phyloP scores from a whole-genome alignment of 2,888 invertebrate genomes.

The Drosophila meridionalis region DNA sequence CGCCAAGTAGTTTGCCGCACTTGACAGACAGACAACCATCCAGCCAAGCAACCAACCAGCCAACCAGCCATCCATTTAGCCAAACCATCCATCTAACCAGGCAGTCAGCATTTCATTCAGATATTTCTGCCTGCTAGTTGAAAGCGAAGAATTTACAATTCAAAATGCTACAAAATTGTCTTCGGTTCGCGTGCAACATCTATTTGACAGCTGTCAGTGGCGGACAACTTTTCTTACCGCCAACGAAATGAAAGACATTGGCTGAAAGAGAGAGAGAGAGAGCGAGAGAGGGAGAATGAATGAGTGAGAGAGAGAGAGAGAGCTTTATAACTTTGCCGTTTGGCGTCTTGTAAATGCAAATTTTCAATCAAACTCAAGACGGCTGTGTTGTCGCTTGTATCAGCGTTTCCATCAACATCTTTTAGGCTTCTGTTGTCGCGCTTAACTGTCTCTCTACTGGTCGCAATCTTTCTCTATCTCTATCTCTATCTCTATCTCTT shows the following conservation, averaged over 20 bases:
- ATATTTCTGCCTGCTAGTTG: conserved; percentile 50
- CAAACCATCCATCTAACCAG: conserved; percentile 28
- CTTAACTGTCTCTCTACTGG: background rate
- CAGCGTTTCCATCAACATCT: conserved; percentile 62
- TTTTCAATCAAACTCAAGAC: conserved; percentile 71
- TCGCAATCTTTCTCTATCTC: background rate
- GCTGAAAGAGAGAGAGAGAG: background rate
- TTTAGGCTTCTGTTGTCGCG: conserved; percentile 34
- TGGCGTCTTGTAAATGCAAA: conserved; percentile 67
- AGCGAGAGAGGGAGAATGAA: background rate
- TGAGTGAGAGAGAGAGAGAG: background rate
- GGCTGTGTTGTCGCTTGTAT: conserved; percentile 62
- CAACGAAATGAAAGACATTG: conserved; percentile 1
- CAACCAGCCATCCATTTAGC: conserved; percentile 25
- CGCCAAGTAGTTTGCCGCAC: conserved; percentile 65
- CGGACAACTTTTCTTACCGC: conserved; percentile 61
- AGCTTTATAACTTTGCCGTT: conserved; percentile 39
- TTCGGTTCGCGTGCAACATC: conserved; percentile 66
- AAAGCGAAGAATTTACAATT: conserved; percentile 75
- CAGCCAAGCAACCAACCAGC: conserved; percentile 23
- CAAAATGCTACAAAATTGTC: conserved; percentile 76
- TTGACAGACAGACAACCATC: conserved; percentile 55
- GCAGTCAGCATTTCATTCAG: conserved; percentile 43
- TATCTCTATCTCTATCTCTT: background rate
- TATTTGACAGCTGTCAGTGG: conserved; percentile 74